Evolutionary conservation across 2,888 invertebrate genomes (phyloP).

Genomic region (Xylophagus ater): DNA sequence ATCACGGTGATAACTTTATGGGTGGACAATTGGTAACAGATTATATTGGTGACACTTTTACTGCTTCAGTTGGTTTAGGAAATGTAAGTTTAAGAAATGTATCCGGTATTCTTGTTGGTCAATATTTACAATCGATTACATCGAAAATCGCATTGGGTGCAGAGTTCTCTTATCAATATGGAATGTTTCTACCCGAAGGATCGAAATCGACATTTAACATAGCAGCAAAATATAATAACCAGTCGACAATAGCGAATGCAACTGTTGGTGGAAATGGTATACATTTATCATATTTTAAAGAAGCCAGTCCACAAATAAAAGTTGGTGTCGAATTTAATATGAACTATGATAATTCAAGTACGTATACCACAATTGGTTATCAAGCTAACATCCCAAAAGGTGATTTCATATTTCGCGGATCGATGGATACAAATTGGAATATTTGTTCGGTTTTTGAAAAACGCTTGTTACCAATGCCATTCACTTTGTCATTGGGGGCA

Average conservation of each 20-base stretch:
- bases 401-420: conserved; percentile 12
- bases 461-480: conserved; percentile 9
- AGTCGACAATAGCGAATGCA: conserved; percentile 4
- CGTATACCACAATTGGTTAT: conserved; percentile 11
- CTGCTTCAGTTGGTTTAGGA: conserved; percentile 10
- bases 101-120: conserved; percentile 11
- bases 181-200: neutral
- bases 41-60: conserved; percentile 12
- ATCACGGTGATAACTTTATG: conserved; percentile 3
- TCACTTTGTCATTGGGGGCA: conserved; percentile 9
- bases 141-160: conserved; percentile 8
- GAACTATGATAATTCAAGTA: conserved; percentile 10
- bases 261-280: conserved; percentile 11
- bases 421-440: conserved; percentile 14
- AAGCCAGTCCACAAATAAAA: conserved; percentile 11
- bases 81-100: conserved; percentile 10
- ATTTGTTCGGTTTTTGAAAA: conserved; percentile 15
- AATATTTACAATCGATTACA: conserved; percentile 14
- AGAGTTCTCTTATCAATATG: conserved; percentile 10
- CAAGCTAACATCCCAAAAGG: conserved; percentile 10
- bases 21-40: conserved; percentile 8
- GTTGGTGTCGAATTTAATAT: conserved; percentile 11
- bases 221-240: conserved; percentile 5
- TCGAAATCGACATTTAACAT: conserved; percentile 1
- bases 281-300: conserved; percentile 12